phyloP scores from a whole-genome alignment of 1,140 invertebrate species.

The Probaryconus sp. region DNA sequence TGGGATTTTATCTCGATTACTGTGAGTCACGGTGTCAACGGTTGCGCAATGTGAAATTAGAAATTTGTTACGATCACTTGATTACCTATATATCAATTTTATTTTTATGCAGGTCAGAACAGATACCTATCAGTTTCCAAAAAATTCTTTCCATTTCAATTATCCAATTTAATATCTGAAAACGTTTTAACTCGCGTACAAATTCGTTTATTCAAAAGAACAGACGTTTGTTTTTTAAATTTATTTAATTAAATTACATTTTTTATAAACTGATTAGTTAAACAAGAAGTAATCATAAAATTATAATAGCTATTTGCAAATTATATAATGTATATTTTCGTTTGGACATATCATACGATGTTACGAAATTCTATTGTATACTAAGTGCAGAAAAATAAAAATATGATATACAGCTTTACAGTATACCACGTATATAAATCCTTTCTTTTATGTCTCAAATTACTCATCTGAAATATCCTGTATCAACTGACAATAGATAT shows the following conservation, averaged over 20 bases:
- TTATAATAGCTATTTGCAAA: too few relatives aligned
- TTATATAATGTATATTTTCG: too few relatives aligned
- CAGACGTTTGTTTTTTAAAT: too few relatives aligned
- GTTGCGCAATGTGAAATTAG: slow-evolving; percentile 70
- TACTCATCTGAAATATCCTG: not conserved
- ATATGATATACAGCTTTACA: slow-evolving; percentile 5
- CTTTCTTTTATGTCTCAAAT: slow-evolving; percentile 5
- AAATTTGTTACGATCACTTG: slow-evolving; percentile 40
- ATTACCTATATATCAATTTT: slow-evolving; percentile 31
- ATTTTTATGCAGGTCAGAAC: slow-evolving; percentile 11
- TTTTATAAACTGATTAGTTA: too few relatives aligned
- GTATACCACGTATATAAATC: slow-evolving; percentile 8
- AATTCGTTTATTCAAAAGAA: too few relatives aligned
- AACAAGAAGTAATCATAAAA: too few relatives aligned
- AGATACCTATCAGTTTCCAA: slow-evolving; percentile 3
- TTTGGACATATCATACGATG: too few relatives aligned
- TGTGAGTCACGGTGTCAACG: slow-evolving; percentile 52
- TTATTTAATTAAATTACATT: too few relatives aligned
- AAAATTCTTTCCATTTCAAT: too few relatives aligned
- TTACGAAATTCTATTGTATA: not conserved
- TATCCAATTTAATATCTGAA: too few relatives aligned
- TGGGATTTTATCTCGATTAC: slow-evolving; percentile 75
- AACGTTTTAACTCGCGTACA: too few relatives aligned
- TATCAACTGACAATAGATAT: slow-evolving; percentile 14
- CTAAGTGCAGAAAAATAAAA: not conserved